Base-by-base conservation (phyloP, 2,888 invertebrate species). In the Dasypolia templi region DNA sequence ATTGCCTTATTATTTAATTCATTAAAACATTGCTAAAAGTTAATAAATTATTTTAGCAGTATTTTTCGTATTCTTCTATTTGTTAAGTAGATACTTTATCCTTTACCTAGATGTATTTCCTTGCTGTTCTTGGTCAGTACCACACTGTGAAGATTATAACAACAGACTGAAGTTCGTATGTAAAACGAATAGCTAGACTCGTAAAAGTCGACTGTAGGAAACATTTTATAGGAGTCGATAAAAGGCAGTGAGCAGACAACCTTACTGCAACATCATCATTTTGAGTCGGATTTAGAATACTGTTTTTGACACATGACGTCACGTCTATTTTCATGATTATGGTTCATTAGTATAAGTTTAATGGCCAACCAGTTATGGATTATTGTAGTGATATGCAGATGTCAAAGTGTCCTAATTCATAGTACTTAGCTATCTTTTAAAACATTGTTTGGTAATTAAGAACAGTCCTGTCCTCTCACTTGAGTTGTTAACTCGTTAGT, bases 1-100 rank as follows among this genome's bases (percentile, higher is more conserved):
- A 96, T 93, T 95, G 96, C 96, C 96, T 96, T 96, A 96, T 94
- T 93, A 94, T 95, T 94, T 94, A 94, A 93, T 91, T 93, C 93
- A 93, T 93, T 92, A 90, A 90, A 93, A 94, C 93, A 93, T 93
- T 93, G 95, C 95, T 94, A 92, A 93, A 94, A 93, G 89, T 91
- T 90, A 95, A 95, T 95, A 96, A 95, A 95, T 88, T 95, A 95
- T 95, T 96, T 95, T 95, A 95, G 94, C 94, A 94, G 90, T 90
- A 89, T 83, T 73, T 78, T 82, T 86, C 63, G 90, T 92, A 91
- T 87, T 83, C 84, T 88, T 87, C 17, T 68, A 55, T 70, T 51
- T 75, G 17, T 42, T 51, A 55, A 49, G 22, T 42, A 59, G 26
- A 53, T 61, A 58, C 46, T 46, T 63, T 39, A 64, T 56, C 44